Evolutionary conservation across 2,113 vertebrate species (phyloP).

Genomic region (Ailurus styani): DNA sequence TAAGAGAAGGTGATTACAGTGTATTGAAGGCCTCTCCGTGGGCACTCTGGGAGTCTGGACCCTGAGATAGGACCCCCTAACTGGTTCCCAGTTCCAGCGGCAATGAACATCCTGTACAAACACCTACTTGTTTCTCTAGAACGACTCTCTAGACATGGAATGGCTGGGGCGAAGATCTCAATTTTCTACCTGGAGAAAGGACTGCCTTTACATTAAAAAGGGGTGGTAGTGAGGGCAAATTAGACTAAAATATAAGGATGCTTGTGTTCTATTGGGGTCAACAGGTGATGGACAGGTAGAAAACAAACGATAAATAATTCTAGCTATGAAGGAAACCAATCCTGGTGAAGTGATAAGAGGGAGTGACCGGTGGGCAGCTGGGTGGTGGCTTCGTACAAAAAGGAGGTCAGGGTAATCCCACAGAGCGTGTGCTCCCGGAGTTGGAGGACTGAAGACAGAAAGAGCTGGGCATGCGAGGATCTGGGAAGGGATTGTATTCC

Average conservation of each 20-base stretch:
- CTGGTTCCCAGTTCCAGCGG: not conserved
- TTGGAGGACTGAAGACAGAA: not conserved
- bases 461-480: not conserved
- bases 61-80: too few relatives aligned
- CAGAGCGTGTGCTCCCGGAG: not conserved
- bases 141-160: not conserved
- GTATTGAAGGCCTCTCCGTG: not conserved
- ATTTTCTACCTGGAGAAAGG: not conserved
- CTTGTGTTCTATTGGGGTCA: not conserved
- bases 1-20: not conserved
- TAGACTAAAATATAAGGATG: not conserved
- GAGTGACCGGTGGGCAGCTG: accelerated
- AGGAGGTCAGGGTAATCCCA: not conserved
- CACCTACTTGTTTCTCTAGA: not conserved
- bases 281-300: not conserved
- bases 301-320: not conserved
- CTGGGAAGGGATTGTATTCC: not conserved
- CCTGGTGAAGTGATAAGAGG: not conserved
- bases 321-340: not conserved
- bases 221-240: not conserved
- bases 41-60: not conserved
- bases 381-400: not conserved
- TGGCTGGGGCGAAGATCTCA: not conserved
- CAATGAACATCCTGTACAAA: not conserved
- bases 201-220: not conserved